Evolutionary conservation across 2,797 vertebrate species (phyloP), one percentile per base, ranked within the genome.

Genomic region (Manis javanica): DNA sequence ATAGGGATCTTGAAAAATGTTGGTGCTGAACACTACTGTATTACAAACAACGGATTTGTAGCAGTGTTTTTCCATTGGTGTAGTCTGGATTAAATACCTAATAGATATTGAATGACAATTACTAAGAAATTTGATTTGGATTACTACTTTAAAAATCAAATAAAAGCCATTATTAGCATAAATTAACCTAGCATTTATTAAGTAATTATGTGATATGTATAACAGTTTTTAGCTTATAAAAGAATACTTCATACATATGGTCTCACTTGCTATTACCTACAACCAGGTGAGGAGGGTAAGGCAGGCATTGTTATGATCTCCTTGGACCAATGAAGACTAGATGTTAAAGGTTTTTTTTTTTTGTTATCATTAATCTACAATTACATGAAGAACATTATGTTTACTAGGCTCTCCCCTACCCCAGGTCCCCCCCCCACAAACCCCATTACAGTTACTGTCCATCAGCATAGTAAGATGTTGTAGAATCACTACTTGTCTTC

Each of bases 111-210:
- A 93, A 39, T 93, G 85, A 88, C 15, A 94, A 34, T 92, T 85
- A 66, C 53, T 37, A 91, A 95, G 49, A 94, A 96, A 92, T 31
- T 46, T 85, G 24, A 57, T 90, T 94, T 90, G 31, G 42, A 79
- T 79, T 89, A 72, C 64, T 89, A 89, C 19, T 81, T 95, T 49
- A 92, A 94, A 94, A 95, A 93, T 64, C 11, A 87, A 46, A n/a
- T 63, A 68, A 72, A 95, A 87, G 39, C 1, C 74, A 68, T 72
- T 34, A 51, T 92, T 91, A 69, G 9, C 85, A 31, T 86, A 78
- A 90, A 68, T 77, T 74, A 63, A 85, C 21, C 79, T 89, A 82
- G 26, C 12, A 71, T 87, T 93, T 95, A 29, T 84, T 85, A 90
- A 64, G 10, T 79, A 75, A 83, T 64, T 66, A 39, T n/a, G 3